Evolutionary conservation across 2,113 vertebrate species (phyloP).

Genomic region (Antechinus flavipes): DNA sequence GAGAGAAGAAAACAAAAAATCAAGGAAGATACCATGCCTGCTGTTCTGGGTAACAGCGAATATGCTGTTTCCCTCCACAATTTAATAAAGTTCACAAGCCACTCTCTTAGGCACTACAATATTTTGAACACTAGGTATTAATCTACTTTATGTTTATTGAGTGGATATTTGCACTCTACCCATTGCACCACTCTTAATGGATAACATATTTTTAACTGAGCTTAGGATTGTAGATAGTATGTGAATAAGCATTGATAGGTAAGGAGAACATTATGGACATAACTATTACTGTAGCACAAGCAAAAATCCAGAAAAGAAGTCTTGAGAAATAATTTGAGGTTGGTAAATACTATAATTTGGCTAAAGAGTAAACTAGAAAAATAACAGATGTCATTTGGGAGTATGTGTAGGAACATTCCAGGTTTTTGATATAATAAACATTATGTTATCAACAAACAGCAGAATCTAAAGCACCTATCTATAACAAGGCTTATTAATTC

Average conservation of each 20-base stretch:
- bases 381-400: neutral
- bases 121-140: neutral
- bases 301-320: too few species aligned
- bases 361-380: neutral
- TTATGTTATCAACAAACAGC: neutral
- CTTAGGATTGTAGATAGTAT: neutral
- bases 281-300: neutral
- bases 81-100: neutral
- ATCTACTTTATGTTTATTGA: neutral
- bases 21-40: neutral
- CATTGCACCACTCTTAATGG: too few species aligned
- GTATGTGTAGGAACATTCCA: neutral
- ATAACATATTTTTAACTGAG: neutral
- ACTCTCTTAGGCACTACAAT: neutral
- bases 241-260: neutral
- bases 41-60: neutral
- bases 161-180: neutral
- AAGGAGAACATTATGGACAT: neutral
- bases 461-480: neutral
- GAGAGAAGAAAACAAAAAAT: neutral
- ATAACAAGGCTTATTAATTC: neutral
- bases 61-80: neutral
- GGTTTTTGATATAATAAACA: neutral
- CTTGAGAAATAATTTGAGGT: too few species aligned
- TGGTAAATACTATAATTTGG: too few species aligned